Percentiles rank a stretch among this genome's conserved stretches.
These are phyloP conservation scores for Melinopterus prodromus DNA, from an alignment of 2,888 invertebrate genomes.

Conservation along the genomic window DNA sequence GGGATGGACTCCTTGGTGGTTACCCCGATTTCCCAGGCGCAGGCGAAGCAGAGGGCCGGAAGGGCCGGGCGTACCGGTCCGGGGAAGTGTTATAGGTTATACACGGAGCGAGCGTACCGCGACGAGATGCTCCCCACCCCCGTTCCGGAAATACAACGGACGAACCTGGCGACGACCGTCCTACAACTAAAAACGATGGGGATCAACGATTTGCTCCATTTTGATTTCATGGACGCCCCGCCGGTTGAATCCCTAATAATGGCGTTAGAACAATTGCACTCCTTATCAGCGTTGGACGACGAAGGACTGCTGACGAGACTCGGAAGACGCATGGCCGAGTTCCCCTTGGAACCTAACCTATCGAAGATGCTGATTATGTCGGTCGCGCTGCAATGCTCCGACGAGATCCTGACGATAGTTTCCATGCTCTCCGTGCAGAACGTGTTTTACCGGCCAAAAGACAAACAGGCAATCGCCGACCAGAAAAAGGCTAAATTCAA, in stretches of 20 bases:
- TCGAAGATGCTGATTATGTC: constrained; percentile 99
- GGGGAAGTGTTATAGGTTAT: constrained; percentile 95
- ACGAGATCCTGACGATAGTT: constrained; percentile 97
- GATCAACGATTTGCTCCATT: constrained; percentile 96
- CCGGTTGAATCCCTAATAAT: constrained; percentile 97
- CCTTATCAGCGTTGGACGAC: constrained; percentile 94
- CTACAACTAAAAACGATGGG: constrained; percentile 99
- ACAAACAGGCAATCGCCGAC: constrained; percentile 96
- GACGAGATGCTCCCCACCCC: constrained; percentile 99
- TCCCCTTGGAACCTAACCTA: constrained; percentile 96
- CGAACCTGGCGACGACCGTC: constrained; percentile 95
- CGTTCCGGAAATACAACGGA: constrained; percentile 98
- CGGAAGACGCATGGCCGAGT: constrained; percentile 97
- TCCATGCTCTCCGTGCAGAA: constrained; percentile 99
- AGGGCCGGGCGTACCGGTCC: constrained; percentile 98
- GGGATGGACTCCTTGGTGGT: constrained; percentile 99
- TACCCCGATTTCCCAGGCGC: constrained; percentile 98
- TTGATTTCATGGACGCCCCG: constrained; percentile 99
- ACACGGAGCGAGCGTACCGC: constrained; percentile 97
- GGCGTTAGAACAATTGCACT: constrained; percentile 97
- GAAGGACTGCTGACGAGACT: constrained; percentile 86
- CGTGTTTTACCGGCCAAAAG: constrained; percentile 95
- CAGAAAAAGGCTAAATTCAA: constrained; percentile 99
- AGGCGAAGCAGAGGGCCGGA: constrained; percentile 97
- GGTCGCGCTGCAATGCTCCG: constrained; percentile 95